Conservation (phyloP, 2,113 vertebrate species). For the Nesoenas mayeri region DNA sequence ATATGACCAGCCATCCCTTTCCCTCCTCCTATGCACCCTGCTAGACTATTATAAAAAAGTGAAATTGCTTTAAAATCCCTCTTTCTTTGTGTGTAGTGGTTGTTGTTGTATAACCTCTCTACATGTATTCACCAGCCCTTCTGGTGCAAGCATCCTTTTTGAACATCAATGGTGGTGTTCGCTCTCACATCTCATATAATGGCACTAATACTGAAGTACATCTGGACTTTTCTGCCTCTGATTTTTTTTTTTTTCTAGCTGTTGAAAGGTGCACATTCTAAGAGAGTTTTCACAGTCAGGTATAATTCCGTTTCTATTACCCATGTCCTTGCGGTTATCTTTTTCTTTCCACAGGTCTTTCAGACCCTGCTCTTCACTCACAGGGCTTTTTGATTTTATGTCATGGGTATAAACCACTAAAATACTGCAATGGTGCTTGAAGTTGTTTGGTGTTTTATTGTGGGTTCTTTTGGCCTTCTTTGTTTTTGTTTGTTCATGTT, state of each 20-base stretch:
- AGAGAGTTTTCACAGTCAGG: not conserved
- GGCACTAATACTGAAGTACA: not conserved
- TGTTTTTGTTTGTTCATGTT: too few relatives aligned
- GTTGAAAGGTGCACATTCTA: not conserved
- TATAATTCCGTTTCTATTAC: not conserved
- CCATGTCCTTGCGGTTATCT: not conserved
- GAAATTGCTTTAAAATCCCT: not conserved
- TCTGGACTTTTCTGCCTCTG: not conserved
- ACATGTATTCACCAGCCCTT: not conserved
- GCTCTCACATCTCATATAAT: not conserved
- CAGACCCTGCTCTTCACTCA: not conserved
- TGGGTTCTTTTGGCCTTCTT: too few relatives aligned
- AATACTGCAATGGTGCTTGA: not conserved
- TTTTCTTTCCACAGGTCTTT: not conserved
- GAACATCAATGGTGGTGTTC: not conserved
- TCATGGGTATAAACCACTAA: not conserved
- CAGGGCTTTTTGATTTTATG: not conserved
- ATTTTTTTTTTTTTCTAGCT: not conserved
- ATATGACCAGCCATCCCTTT: not conserved
- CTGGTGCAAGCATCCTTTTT: not conserved
- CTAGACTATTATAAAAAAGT: not conserved
- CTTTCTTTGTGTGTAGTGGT: not conserved
- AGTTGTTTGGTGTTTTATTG: not conserved
- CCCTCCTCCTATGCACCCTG: not conserved
- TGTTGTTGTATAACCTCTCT: not conserved